Evolutionary conservation across 1,140 invertebrate genomes (phyloP).

Genomic region (Aphis gossypii): DNA sequence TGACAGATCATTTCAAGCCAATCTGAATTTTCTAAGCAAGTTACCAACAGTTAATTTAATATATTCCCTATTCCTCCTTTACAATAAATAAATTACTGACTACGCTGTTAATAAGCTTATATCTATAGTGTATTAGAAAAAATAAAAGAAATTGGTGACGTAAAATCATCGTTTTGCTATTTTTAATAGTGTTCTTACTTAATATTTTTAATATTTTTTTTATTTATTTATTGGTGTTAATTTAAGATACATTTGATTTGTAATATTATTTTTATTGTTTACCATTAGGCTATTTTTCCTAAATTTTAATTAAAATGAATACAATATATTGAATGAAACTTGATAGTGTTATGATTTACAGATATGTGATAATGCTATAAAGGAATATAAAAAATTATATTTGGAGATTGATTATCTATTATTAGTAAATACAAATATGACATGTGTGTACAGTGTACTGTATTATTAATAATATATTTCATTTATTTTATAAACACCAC

Average conservation of each 20-base stretch:
- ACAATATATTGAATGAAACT: too few species aligned
- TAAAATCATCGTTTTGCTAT: neutral
- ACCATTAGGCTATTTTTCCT: neutral
- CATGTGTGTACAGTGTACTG: neutral
- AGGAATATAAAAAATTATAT: neutral
- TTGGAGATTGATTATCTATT: neutral
- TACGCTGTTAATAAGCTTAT: too few species aligned
- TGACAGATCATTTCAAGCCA: too few species aligned
- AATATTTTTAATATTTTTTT: neutral
- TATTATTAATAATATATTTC: neutral
- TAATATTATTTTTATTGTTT: neutral
- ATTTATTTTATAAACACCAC: neutral
- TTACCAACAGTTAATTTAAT: too few species aligned
- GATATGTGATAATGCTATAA: neutral
- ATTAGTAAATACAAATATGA: neutral
- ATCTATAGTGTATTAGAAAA: too few species aligned
- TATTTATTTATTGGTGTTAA: neutral
- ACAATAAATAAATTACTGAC: too few species aligned
- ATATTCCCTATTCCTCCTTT: too few species aligned
- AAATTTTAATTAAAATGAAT: neutral
- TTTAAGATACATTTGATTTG: neutral
- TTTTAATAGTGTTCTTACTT: neutral
- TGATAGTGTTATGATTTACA: neutral
- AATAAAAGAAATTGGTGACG: too few species aligned
- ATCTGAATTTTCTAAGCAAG: too few species aligned